A percentile compares a stretch with the other conserved stretches of the same genome.
Evolutionary conservation across 2,113 vertebrate species (phyloP).

Genomic region (Rhombomys opimus): DNA sequence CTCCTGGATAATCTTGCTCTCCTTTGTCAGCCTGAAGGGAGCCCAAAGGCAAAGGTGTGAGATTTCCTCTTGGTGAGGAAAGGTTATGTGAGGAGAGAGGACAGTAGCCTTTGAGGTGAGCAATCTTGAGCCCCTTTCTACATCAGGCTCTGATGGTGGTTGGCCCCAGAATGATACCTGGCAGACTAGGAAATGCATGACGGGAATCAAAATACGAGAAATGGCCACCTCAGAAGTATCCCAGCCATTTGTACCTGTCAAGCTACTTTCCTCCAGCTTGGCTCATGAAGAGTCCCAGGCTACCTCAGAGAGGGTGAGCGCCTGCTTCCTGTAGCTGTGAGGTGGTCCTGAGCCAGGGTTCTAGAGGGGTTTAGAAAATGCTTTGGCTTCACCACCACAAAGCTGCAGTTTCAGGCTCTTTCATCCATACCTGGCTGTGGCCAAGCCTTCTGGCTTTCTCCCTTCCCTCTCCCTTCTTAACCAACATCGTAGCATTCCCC

Average conservation of each 20-base stretch:
- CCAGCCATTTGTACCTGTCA: too few relatives aligned
- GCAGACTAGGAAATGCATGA: background rate
- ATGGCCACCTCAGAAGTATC: rapidly evolving
- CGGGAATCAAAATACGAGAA: rapidly evolving
- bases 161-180: background rate
- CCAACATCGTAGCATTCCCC: too few relatives aligned
- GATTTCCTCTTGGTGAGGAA: background rate
- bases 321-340: background rate
- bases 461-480: background rate
- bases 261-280: background rate
- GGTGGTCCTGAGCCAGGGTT: background rate
- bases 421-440: background rate
- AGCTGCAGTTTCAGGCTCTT: background rate
- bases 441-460: background rate
- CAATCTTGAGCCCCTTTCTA: background rate
- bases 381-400: background rate
- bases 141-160: background rate
- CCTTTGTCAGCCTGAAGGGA: background rate
- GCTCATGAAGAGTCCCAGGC: background rate
- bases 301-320: background rate
- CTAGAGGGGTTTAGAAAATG: background rate
- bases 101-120: background rate
- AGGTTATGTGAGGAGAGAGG: background rate
- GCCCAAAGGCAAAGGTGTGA: background rate
- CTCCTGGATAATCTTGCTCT: background rate